Conservation (phyloP, 1,140 invertebrate genomes). For the Argopecten irradians region DNA sequence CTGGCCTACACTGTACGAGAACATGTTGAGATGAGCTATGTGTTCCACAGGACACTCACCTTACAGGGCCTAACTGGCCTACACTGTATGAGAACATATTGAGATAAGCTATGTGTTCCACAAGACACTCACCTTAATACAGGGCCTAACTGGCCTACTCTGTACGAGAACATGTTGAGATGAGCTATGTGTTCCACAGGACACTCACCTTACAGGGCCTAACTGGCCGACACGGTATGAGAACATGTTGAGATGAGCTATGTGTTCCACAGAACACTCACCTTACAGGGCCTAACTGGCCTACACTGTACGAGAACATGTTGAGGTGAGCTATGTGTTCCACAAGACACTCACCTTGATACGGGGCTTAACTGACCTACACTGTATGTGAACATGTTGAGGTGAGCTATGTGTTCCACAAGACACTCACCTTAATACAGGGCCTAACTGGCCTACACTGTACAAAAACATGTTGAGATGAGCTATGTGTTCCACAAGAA, state of each 20-base stretch:
- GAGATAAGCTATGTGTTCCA: too few relatives aligned
- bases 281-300: neutral
- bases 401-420: slow-evolving; percentile 31
- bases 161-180: too few relatives aligned
- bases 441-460: neutral
- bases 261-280: too few relatives aligned
- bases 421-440: neutral
- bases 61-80: too few relatives aligned
- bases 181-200: too few relatives aligned
- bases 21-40: too few relatives aligned
- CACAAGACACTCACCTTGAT: slow-evolving; percentile 31
- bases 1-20: too few relatives aligned
- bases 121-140: too few relatives aligned
- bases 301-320: neutral
- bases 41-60: too few relatives aligned
- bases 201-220: slow-evolving; percentile 61
- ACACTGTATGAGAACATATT: too few relatives aligned
- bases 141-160: too few relatives aligned
- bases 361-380: slow-evolving; percentile 54
- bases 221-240: slow-evolving; percentile 71
- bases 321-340: neutral
- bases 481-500: too few relatives aligned
- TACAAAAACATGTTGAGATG: neutral
- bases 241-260: slow-evolving; percentile 42
- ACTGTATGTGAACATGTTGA: slow-evolving; percentile 53